These are phyloP conservation scores for Myrmecobius fasciatus DNA, from an alignment of 2,113 vertebrate genomes.

Conservation along the genomic window DNA sequence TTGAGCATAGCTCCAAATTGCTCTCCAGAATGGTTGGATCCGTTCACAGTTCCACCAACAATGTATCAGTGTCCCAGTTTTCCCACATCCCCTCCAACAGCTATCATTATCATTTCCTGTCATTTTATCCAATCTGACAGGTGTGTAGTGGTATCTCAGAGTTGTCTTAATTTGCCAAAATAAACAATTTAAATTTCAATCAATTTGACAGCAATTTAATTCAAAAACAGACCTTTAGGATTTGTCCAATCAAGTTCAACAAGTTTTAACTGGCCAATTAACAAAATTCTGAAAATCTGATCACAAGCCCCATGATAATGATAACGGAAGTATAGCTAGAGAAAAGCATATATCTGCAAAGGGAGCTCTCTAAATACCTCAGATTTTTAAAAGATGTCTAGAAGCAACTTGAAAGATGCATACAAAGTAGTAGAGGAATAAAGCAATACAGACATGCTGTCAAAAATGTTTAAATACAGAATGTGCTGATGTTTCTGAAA, in stretches of 20 bases:
- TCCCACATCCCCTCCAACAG: no score
- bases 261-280: background rate
- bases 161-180: no score
- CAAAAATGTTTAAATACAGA: background rate
- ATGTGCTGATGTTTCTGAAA: background rate
- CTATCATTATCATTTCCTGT: no score
- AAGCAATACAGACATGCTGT: background rate
- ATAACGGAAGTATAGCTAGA: background rate
- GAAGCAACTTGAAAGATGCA: background rate
- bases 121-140: no score
- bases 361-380: background rate
- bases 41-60: no score
- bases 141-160: no score
- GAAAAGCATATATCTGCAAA: background rate
- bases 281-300: background rate
- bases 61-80: no score
- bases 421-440: background rate
- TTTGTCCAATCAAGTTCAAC: background rate
- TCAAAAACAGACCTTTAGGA: background rate
- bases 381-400: background rate
- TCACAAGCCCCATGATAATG: accelerated
- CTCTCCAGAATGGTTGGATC: no score
- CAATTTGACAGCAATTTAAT: background rate
- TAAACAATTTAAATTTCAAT: background rate
- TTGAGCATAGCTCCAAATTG: no score